Base-by-base conservation (phyloP, 23 tunicate genomes). In the Trididemnum clinides region DNA sequence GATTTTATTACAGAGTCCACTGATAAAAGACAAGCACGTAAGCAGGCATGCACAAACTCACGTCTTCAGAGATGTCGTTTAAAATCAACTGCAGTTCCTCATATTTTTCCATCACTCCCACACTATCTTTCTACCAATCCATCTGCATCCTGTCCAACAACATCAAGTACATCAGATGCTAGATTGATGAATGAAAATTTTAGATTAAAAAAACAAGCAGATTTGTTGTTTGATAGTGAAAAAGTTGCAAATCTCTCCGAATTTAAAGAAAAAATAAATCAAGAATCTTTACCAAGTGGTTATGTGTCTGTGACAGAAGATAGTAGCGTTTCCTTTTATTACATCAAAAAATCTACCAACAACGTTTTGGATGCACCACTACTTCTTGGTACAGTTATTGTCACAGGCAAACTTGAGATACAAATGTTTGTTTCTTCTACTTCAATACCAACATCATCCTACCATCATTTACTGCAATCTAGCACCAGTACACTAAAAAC, bases 61-160 rank as follows among this genome's bases (percentile, higher is more conserved):
- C 10, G n/a, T 69, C 6, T 69, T 18, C 10, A 69, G 38, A 20
- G 38, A 69, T 6, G 10, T 69, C 75, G 75, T 23, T 69, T 30
- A 23, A 69, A 69, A 30, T 18, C 75, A 69, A 69, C 75, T 69
- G 75, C 75, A 31, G 75, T 69, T 18, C 75, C 34, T 30, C 75
- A 69, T 33, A 69, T 69, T 69, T 69, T 69, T 33, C 38, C n/a
- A 10, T 31, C 15, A 18, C n/a, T 69, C 19, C 75, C 75, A 4
- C 36, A 69, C 28, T 69, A 69, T 20, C 22, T 69, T 35, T 69
- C 75, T 30, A 28, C 75, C 34, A 69, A 27, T 33, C 2, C 75
- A 69, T 7, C 75, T 69, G 38, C 75, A 30, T 19, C 38, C 3
- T 18, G 36, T 5, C 36, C 38, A 35, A 69, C 75, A 30, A 32